Evolutionary conservation across 2,888 invertebrate species (phyloP).

Genomic region (Belgica antarctica): DNA sequence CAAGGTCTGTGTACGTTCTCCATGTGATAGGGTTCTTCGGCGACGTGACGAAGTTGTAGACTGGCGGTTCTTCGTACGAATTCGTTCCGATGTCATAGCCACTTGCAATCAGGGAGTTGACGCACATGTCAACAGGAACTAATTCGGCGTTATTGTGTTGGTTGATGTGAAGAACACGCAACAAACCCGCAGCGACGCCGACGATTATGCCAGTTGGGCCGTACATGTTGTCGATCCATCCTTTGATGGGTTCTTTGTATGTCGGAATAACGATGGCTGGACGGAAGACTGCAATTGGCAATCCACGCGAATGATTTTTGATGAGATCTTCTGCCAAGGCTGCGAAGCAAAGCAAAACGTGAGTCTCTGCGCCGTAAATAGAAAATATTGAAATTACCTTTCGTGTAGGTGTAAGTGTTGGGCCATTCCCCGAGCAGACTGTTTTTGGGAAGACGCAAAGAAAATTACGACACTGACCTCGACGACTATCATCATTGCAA

Average conservation of each 20-base stretch:
- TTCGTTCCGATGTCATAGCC: constrained; percentile 56
- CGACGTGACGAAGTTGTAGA: constrained; percentile 86
- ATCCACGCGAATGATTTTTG: constrained; percentile 57
- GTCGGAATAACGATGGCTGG: constrained; percentile 65
- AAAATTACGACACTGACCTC: background rate
- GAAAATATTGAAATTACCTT: too few species aligned
- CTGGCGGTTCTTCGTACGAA: constrained; percentile 56
- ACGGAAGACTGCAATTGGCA: constrained; percentile 66
- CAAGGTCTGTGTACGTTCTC: constrained; percentile 63
- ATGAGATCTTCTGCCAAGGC: constrained; percentile 66
- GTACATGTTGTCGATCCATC: constrained; percentile 71
- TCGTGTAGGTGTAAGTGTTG: constrained; percentile 73
- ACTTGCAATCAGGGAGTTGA: constrained; percentile 54
- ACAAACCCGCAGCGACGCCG: constrained; percentile 61
- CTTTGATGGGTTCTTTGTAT: constrained; percentile 58
- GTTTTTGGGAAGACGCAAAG: too few species aligned
- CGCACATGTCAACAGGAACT: constrained; percentile 56
- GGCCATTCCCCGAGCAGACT: constrained; percentile 57
- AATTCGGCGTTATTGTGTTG: constrained; percentile 51
- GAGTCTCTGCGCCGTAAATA: too few species aligned
- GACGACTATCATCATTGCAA: background rate
- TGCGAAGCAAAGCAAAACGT: too few species aligned
- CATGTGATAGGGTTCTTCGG: constrained; percentile 76
- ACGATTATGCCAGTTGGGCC: constrained; percentile 58
- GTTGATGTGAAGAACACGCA: constrained; percentile 54